Evolutionary conservation across 2,113 vertebrate species (phyloP).

Genomic region (Lagopus leucura): DNA sequence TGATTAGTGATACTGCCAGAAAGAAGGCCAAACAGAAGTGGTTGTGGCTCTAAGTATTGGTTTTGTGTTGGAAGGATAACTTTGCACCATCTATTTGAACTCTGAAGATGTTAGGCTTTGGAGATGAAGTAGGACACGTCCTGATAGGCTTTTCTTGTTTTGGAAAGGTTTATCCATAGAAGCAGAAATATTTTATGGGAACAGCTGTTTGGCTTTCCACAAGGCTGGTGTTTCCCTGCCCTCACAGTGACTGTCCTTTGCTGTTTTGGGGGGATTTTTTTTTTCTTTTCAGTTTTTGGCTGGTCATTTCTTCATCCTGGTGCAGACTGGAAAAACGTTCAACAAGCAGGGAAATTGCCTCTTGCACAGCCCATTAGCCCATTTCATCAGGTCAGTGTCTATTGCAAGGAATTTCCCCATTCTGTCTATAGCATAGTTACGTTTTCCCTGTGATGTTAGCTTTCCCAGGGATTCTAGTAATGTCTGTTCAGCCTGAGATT

Average conservation of each 20-base stretch:
- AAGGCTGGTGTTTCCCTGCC: background rate
- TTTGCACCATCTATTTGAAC: background rate
- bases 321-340: background rate
- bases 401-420: background rate
- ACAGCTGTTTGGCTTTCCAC: background rate
- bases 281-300: background rate
- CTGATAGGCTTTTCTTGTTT: background rate
- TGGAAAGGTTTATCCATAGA: background rate
- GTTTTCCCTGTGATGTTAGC: background rate
- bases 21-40: background rate
- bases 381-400: background rate
- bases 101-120: background rate
- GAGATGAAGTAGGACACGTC: background rate
- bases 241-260: background rate
- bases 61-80: background rate
- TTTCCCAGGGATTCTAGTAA: background rate
- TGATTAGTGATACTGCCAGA: background rate
- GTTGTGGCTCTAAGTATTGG: background rate
- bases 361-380: background rate
- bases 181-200: background rate
- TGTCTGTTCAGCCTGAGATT: background rate
- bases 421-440: background rate
- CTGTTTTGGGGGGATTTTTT: background rate
- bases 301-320: background rate
- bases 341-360: fast-evolving